Evolutionary conservation across 2,113 vertebrate genomes (phyloP), one percentile per base, ranked within the genome.

Genomic region (Nothocercus julius): DNA sequence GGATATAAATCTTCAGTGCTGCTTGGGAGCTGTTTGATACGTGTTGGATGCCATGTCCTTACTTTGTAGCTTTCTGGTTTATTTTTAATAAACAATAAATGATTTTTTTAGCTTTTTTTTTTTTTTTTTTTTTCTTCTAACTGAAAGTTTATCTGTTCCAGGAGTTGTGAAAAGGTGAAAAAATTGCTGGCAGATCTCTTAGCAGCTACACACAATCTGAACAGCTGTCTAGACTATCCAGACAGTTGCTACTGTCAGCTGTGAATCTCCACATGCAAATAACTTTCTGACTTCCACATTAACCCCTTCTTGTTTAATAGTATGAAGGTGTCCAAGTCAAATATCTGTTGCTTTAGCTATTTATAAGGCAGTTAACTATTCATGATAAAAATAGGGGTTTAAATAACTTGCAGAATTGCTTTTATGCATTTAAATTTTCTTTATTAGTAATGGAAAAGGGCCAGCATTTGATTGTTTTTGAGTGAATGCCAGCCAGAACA

Each of bases 231-330:
- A 95, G 98, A 97, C 96, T 75, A 92, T 89, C 82, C 80, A 96
- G 97, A 96, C 98, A 98, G 97, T 98, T 98, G 98, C 96, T 96
- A 87, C 96, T 97, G 97, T 98, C 98, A 98, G 98, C 98, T 98
- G 98, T 92, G 97, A 96, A 90, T 92, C 79, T 80, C 97, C 90
- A 91, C 97, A 96, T 92, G 95, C 97, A 97, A 95, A 97, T 97
- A 98, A 87, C 96, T 97, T 94, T 89, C 93, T 88, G 87, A 67
- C 93, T 94, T 91, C 64, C 73, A 89, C 87, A 49, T 98, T 97
- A 98, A 98, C 97, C 94, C 98, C 93, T 97, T 92, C 91, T 87
- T 2, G 10, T 77, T 74, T 95, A 90, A 82, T 82, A 89, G 58
- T 68, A 63, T 93, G 84, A 84, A 81, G 56, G 32, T 90, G 13